Base-by-base conservation (phyloP, 2,888 invertebrate genomes). In the Colletes collaris region DNA sequence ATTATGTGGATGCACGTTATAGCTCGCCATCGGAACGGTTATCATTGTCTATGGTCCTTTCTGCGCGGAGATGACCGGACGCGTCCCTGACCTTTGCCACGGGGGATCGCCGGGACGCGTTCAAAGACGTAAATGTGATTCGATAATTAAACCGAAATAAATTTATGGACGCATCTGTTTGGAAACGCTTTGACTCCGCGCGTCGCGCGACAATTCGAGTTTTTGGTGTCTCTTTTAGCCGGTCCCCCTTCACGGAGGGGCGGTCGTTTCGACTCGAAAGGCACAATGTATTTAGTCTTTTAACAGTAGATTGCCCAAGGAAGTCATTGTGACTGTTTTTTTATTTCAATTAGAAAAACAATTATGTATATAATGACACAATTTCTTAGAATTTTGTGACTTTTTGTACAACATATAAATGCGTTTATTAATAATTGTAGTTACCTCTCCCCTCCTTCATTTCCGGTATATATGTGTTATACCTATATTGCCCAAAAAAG, bases 1-100 rank as follows among this genome's bases (percentile, higher is more conserved):
- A 85, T 88, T 86, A 79, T 82, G 76, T 72, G 81, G 80, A 81
- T 76, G 76, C 82, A 78, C 81, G 82, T 81, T 84, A 79, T 78
- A 82, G 71, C 67, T 65, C 82, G 76, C 74, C 81, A 70, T 83
- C 82, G 79, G 79, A 59, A 76, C 79, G 83, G 72, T 75, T 76
- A 58, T 85, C 85, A 85, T 83, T 86, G 85, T 84, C 85, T 83
- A 76, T 75, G 80, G 64, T 73, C 50, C 81, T 75, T 50, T 64
- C 53, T 66, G 46, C 49, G 65, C 59, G 19, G 62, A 60, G 55
- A 44, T 59, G 68, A 60, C 49, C 70, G 67, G 59, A 70, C 52
- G 13, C 52, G 60, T 62, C 50, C 58, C 69, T 74, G 79, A 79
- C 79, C 79, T 81, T 56, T 67, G 65, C n/a, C 60, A 46, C 13